phyloP scores from a whole-genome alignment of 2,797 vertebrate genomes.

The Micropoecilia bifurca region DNA sequence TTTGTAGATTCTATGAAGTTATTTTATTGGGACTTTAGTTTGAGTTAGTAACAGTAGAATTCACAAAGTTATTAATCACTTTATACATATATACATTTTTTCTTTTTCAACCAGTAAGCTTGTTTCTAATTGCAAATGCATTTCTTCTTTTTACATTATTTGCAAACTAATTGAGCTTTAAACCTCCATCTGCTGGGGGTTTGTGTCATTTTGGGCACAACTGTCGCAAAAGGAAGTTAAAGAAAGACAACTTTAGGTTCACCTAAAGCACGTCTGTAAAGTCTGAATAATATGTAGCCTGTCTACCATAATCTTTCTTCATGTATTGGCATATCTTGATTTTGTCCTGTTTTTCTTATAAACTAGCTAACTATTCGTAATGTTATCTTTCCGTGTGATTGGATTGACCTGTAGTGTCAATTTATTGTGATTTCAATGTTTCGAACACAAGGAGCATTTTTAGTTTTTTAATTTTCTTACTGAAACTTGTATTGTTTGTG shows the following conservation, averaged over 20 bases:
- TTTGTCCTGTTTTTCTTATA: neutral
- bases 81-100: too few species aligned
- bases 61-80: neutral
- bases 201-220: too few species aligned
- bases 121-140: neutral
- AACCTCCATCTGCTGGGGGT: too few species aligned
- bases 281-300: neutral
- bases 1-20: neutral
- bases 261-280: neutral
- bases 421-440: neutral
- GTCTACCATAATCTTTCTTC: neutral
- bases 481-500: neutral
- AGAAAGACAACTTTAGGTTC: neutral
- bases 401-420: neutral
- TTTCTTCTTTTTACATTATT: neutral
- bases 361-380: neutral
- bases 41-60: neutral
- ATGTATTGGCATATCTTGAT: neutral
- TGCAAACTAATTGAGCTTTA: too few species aligned
- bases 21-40: neutral
- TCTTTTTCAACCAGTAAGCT: too few species aligned
- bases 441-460: neutral
- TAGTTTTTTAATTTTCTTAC: neutral
- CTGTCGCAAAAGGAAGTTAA: neutral
- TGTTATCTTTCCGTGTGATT: neutral